phyloP scores from a whole-genome alignment of 2,797 vertebrate genomes.

The Pipistrellus pipistrellus region DNA sequence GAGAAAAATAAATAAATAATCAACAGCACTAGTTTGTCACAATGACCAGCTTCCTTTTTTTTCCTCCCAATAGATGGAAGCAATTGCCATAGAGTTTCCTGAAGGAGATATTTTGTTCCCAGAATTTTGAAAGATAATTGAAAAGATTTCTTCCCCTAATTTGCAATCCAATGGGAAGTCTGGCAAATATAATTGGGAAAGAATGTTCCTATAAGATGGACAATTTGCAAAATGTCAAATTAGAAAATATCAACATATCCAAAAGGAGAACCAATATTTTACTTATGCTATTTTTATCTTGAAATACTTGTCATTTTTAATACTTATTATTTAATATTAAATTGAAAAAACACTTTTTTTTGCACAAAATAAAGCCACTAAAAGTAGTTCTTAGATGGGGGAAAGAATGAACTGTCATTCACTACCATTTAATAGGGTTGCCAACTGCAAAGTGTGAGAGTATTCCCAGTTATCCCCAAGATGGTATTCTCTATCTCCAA shows the following conservation, averaged over 20 bases:
- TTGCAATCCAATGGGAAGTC: neutral
- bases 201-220: neutral
- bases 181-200: neutral
- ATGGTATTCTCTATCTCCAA: neutral
- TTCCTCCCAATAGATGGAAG: neutral
- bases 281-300: slow-evolving; percentile 22
- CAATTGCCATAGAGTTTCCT: slow-evolving; percentile 16
- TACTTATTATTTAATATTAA: neutral
- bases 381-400: neutral
- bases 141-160: neutral
- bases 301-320: slow-evolving; percentile 15
- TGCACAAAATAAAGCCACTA: neutral
- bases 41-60: neutral
- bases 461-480: neutral
- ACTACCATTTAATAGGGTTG: neutral
- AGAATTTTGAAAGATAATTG: slow-evolving; percentile 51
- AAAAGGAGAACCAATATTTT: slow-evolving; percentile 34
- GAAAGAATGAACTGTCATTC: neutral
- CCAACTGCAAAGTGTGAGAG: neutral
- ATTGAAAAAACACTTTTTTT: neutral
- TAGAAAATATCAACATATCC: neutral
- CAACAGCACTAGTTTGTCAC: neutral
- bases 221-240: slow-evolving; percentile 30
- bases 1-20: neutral
- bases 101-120: neutral